Base-by-base conservation (phyloP, 2,113 vertebrate species). In the Sclerurus mexicanus region DNA sequence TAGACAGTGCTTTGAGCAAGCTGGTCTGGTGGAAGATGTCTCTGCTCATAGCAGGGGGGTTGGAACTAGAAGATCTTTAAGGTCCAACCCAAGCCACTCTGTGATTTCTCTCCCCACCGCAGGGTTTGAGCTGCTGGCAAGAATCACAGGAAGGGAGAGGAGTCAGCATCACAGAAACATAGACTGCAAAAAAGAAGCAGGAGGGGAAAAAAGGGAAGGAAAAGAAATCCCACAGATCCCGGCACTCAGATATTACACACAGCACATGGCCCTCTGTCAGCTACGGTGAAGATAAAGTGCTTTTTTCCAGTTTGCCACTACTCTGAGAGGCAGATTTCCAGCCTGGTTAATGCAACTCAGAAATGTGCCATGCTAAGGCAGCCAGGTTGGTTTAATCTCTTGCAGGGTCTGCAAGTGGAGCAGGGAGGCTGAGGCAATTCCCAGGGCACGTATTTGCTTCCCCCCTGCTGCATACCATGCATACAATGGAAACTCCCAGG, bases 281-380 rank as follows among this genome's bases (percentile, higher is more conserved):
- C 47, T 47, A 20, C 6, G 2, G 35, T 44, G 35, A 67, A 95
- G 95, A 93, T 62, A 95, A 94, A 93, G 56, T 19, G 20, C 10
- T 77, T 96, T 91, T 67, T 62, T 37, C 66, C 89, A 89, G 64
- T 78, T 85, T 89, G 84, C 89, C 63, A 27, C 91, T 31, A 60
- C 50, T 87, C 85, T 52, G 40, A 68, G 86, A 44, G 76, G 44
- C 72, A 80, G 72, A 64, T 87, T 94, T 95, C 64, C 92, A 95
- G 76, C 60, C 76, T 74, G 88, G 71, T 77, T 92, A 90, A 86
- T 71, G 55, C 79, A 93, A 67, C 72, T 64, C 90, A 58, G 90
- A 90, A 96, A 96, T 67, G 90, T 94, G 90, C 93, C 17, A 2
- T 22, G 47, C 89, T 90, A 69, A 80, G 52, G 76, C 64, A 50